Conservation (phyloP, 2,797 vertebrate genomes). For the Eremophila alpestris region DNA sequence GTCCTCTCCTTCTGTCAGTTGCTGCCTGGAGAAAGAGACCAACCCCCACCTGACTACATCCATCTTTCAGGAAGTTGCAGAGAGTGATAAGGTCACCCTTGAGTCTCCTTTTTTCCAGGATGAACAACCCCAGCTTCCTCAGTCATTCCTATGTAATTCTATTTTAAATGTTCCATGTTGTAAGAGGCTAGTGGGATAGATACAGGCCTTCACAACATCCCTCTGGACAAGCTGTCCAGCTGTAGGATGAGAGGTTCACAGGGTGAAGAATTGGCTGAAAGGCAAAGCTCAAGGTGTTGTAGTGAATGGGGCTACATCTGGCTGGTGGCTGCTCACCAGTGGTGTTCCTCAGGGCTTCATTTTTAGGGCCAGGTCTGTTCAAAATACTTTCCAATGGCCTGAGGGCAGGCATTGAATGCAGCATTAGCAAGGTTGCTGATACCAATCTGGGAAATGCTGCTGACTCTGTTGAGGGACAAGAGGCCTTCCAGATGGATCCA, state of each 20-base stretch:
- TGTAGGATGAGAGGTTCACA: background rate
- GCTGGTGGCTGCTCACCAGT: background rate
- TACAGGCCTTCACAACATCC: background rate
- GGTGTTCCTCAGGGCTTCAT: background rate
- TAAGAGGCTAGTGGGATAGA: background rate
- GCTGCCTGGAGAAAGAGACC: background rate
- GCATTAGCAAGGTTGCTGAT: background rate
- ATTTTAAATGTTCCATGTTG: background rate
- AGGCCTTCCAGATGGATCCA: background rate
- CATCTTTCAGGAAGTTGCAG: background rate
- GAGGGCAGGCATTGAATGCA: background rate
- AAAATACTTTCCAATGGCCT: background rate
- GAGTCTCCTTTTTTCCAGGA: background rate
- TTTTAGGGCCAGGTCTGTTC: background rate
- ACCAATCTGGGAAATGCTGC: background rate
- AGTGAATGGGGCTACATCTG: background rate
- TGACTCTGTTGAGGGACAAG: background rate
- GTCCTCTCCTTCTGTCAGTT: background rate
- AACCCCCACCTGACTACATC: rapidly evolving
- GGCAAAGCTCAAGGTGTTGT: background rate
- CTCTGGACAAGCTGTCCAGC: background rate
- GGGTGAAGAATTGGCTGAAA: background rate
- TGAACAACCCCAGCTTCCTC: background rate
- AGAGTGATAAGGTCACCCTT: background rate
- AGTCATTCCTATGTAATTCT: background rate